These are phyloP conservation scores for Acestrorhynchus altus DNA, from an alignment of 2,797 vertebrate species.

Conservation along the genomic window DNA sequence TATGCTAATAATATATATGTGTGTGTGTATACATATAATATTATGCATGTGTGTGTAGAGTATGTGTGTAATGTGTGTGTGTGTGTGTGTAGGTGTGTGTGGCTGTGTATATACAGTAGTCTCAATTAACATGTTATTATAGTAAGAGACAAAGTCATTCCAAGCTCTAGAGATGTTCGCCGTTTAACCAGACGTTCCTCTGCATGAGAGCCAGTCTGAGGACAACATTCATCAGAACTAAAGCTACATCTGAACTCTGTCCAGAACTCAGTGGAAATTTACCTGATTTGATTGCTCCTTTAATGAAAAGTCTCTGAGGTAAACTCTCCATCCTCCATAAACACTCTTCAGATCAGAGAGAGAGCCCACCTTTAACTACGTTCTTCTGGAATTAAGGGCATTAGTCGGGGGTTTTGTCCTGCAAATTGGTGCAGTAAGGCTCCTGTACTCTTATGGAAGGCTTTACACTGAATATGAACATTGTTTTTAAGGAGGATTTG, in stretches of 20 bases:
- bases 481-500: no score
- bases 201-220: slow-evolving; percentile 7
- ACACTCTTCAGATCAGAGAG: no score
- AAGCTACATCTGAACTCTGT: slow-evolving; percentile 1
- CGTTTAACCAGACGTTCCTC: slow-evolving; percentile 23
- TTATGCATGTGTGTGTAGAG: background rate
- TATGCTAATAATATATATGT: no score
- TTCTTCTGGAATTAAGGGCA: no score
- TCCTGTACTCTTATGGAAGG: no score
- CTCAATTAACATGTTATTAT: slow-evolving; percentile 30
- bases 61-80: no score
- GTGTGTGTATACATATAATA: no score
- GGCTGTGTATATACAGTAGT: slow-evolving; percentile 17
- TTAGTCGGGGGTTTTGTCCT: no score
- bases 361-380: no score
- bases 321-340: background rate
- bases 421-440: no score
- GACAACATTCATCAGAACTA: background rate
- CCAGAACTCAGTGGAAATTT: background rate
- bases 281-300: background rate
- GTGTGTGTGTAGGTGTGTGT: no score
- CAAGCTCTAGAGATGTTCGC: background rate
- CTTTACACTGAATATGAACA: no score
- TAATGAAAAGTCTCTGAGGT: background rate
- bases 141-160: slow-evolving; percentile 26